Percentiles rank a stretch among this genome's conserved stretches.
phyloP scores from a whole-genome alignment of 53 echinoderm and acorn worm genomes.

The Hippasteria phrygiana region DNA sequence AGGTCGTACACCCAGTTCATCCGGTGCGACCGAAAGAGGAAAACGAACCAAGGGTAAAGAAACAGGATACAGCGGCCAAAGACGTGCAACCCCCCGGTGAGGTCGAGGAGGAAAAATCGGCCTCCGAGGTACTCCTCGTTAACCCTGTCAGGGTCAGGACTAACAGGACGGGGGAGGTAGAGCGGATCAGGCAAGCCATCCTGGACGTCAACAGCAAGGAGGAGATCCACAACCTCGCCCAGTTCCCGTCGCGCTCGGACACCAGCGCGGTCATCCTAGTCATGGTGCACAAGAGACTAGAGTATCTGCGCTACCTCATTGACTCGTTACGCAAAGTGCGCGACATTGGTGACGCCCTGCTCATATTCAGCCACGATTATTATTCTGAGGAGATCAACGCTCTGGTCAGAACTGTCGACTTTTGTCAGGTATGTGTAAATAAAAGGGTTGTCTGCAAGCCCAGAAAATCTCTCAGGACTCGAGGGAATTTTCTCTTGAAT shows the following conservation, averaged over 20 bases:
- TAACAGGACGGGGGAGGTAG: conserved; percentile 39
- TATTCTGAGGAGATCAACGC: conserved; percentile 92
- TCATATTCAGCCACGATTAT: conserved; percentile 95
- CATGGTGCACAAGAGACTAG: conserved; percentile 95
- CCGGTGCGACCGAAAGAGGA: neutral
- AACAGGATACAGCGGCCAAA: neutral
- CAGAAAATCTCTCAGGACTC: too few species aligned
- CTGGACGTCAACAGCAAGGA: conserved; percentile 87
- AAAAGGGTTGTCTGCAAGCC: neutral
- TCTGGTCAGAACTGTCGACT: conserved; percentile 78
- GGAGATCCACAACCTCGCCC: conserved; percentile 73
- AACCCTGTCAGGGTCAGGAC: conserved; percentile 55
- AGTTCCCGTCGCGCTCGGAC: conserved; percentile 69
- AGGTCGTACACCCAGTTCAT: neutral
- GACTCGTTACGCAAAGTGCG: conserved; percentile 79
- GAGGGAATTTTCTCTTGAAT: too few species aligned
- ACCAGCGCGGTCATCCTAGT: conserved; percentile 84
- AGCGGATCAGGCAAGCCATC: conserved; percentile 79
- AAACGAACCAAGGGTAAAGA: neutral
- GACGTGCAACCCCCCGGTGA: neutral
- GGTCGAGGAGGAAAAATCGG: neutral
- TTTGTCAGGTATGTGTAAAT: conserved; percentile 85
- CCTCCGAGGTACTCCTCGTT: too few species aligned
- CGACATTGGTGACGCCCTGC: conserved; percentile 78
- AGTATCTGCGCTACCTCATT: conserved; percentile 95